A percentile compares a stretch with the other conserved stretches of the same genome.
Conservation (phyloP, 2,888 invertebrate genomes). For the Nebria brevicollis region DNA sequence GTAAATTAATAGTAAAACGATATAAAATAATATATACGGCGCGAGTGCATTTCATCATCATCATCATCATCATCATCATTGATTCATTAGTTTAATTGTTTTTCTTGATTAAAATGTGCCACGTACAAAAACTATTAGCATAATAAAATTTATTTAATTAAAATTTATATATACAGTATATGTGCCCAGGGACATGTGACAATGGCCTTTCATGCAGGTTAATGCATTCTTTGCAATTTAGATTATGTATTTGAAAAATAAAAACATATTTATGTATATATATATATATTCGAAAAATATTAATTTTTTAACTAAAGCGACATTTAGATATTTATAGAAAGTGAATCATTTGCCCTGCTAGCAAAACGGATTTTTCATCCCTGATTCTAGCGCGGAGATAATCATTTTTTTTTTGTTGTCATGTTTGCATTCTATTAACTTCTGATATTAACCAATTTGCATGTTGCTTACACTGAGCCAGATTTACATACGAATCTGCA, state of each 20-base stretch:
- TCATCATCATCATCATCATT: not conserved
- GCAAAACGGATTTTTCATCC: constrained; percentile 49
- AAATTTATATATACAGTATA: not conserved
- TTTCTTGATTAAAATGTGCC: not conserved
- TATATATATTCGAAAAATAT: not conserved
- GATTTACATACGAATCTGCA: constrained; percentile 54
- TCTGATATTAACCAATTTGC: constrained; percentile 55
- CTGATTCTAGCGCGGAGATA: constrained; percentile 32
- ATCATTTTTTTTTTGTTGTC: constrained; percentile 53
- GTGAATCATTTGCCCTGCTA: not conserved
- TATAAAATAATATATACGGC: not conserved
- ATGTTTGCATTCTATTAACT: constrained; percentile 55
- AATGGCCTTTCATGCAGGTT: not conserved
- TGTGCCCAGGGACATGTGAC: not conserved
- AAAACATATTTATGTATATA: not conserved
- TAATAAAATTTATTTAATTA: not conserved
- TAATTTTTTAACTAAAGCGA: no score
- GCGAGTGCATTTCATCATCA: not conserved
- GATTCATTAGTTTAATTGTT: not conserved
- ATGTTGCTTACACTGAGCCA: constrained; percentile 54
- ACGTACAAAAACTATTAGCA: constrained; percentile 1
- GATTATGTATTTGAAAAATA: not conserved
- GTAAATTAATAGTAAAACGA: not conserved
- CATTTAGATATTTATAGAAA: no score
- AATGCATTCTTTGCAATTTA: constrained; percentile 15